Percentiles rank a stretch among this genome's conserved stretches.
Conservation (phyloP, 1,140 invertebrate genomes). For the Papilio aristodemus region DNA sequence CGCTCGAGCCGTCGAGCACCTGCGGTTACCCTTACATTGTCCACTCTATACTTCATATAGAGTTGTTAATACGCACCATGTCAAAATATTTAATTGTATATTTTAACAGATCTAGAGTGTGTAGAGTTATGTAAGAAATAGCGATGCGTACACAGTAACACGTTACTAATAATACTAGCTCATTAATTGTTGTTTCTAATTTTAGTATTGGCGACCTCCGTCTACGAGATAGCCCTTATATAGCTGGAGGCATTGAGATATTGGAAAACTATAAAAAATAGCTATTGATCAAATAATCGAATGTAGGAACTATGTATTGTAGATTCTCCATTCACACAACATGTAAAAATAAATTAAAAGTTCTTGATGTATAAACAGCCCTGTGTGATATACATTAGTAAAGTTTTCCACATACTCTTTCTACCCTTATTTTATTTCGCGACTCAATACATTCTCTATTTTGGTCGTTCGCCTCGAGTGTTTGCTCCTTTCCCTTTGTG, state of each 20-base stretch:
- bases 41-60: slow-evolving; percentile 50
- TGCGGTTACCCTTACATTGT: slow-evolving; percentile 69
- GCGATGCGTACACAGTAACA: no score
- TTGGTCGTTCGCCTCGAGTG: slow-evolving; percentile 62
- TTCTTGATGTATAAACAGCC: slow-evolving; percentile 45
- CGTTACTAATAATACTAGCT: no score
- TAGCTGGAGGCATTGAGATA: no score
- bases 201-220: no score
- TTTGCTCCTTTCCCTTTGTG: slow-evolving; percentile 74
- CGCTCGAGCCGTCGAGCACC: slow-evolving; percentile 54
- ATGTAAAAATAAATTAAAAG: neutral
- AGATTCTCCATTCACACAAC: no score
- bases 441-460: slow-evolving; percentile 78
- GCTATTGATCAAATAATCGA: no score
- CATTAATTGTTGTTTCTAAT: no score
- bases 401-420: slow-evolving; percentile 61
- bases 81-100: neutral
- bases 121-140: no score
- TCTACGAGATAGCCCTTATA: no score
- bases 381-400: slow-evolving; percentile 45
- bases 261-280: no score
- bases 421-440: slow-evolving; percentile 78
- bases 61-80: slow-evolving; percentile 37
- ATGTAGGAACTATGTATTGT: no score
- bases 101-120: neutral